phyloP scores from a whole-genome alignment of 2,888 invertebrate genomes.

The Andrena bicolor region DNA sequence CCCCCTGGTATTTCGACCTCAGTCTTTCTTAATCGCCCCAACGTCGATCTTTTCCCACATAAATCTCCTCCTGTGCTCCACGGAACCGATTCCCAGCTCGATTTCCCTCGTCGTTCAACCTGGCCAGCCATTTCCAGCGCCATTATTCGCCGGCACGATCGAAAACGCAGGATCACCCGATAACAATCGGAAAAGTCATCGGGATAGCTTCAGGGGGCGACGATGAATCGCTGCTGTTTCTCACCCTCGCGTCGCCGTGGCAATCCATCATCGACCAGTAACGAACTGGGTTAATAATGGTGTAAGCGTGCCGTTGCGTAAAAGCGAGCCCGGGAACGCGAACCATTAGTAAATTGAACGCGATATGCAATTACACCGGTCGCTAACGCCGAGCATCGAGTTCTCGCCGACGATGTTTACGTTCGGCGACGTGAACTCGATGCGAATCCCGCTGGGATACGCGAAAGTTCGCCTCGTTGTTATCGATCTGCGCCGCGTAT shows the following conservation, averaged over 20 bases:
- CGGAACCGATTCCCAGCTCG: neutral
- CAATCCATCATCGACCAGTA: conserved; percentile 66
- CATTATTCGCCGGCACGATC: conserved; percentile 9
- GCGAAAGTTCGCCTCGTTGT: neutral
- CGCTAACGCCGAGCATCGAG: neutral
- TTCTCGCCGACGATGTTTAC: conserved; percentile 32
- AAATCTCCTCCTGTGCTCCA: neutral
- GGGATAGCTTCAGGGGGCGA: conserved; percentile 16
- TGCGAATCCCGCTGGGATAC: neutral
- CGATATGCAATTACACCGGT: conserved; percentile 54
- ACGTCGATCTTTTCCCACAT: neutral
- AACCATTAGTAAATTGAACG: conserved; percentile 72
- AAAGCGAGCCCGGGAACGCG: conserved; percentile 47
- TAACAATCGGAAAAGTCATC: conserved; percentile 28
- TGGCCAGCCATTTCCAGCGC: neutral
- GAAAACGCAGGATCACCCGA: conserved; percentile 29
- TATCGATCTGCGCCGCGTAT: conserved; percentile 18
- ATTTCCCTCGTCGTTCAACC: neutral
- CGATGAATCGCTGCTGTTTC: conserved; percentile 51
- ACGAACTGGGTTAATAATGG: conserved; percentile 73
- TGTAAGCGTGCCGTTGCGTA: conserved; percentile 61
- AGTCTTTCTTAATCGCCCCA: conserved; percentile 2
- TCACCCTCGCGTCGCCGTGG: conserved; percentile 18
- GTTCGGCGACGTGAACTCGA: conserved; percentile 22
- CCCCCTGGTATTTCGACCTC: neutral